Percentiles rank a stretch among this genome's conserved stretches.
phyloP scores from a whole-genome alignment of 2,888 invertebrate species.

The Acleris cristana region DNA sequence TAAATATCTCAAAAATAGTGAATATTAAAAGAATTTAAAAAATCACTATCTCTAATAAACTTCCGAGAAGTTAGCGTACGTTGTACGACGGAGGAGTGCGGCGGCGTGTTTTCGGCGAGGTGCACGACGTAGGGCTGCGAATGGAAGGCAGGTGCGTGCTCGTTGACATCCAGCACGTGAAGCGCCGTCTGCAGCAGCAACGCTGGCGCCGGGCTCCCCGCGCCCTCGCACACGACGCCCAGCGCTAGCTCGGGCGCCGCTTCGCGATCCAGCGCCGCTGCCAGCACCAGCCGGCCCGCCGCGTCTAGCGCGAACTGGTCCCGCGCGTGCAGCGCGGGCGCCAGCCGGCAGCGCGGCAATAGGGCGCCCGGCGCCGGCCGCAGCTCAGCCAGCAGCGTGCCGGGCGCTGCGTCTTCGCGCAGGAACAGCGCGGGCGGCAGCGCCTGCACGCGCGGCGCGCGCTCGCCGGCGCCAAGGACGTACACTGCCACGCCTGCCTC shows the following conservation, averaged over 20 bases:
- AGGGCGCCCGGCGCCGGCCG: slow-evolving; percentile 36
- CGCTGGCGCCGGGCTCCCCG: slow-evolving; percentile 83
- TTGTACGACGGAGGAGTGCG: slow-evolving; percentile 89
- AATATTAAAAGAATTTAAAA: no score
- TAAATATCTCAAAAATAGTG: no score
- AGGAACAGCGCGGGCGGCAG: slow-evolving; percentile 91
- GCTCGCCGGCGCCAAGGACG: slow-evolving; percentile 88
- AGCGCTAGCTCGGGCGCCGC: slow-evolving; percentile 87
- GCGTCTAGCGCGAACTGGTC: slow-evolving; percentile 89
- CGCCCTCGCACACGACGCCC: slow-evolving; percentile 73
- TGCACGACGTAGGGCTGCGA: slow-evolving; percentile 90
- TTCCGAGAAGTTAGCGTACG: slow-evolving; percentile 63
- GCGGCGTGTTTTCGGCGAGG: slow-evolving; percentile 92
- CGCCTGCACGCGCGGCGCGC: slow-evolving; percentile 89
- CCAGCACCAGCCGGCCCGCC: slow-evolving; percentile 89
- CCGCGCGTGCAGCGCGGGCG: slow-evolving; percentile 75
- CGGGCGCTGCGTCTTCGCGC: slow-evolving; percentile 87
- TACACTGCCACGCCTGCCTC: slow-evolving; percentile 93
- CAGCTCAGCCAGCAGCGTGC: slow-evolving; percentile 57
- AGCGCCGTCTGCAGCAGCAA: slow-evolving; percentile 88
- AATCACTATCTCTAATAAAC: no score
- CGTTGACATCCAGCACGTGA: slow-evolving; percentile 94
- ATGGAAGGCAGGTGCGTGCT: slow-evolving; percentile 94
- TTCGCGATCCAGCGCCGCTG: slow-evolving; percentile 91
- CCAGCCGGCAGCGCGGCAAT: slow-evolving; percentile 48